These are phyloP conservation scores for Phanerotoma sp. DNA, from an alignment of 2,888 invertebrate species.

Conservation along the genomic window DNA sequence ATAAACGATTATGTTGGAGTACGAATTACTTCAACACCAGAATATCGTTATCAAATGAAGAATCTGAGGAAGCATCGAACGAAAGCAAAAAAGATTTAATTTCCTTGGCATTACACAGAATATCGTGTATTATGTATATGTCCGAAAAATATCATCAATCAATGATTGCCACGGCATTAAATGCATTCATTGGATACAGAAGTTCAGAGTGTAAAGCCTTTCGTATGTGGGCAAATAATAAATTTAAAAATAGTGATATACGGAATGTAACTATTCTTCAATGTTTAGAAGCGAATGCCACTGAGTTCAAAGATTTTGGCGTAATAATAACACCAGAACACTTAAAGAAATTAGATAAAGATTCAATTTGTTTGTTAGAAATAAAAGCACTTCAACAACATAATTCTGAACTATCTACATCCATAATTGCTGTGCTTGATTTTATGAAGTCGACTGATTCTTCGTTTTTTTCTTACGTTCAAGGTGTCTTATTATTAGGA, in stretches of 20 bases:
- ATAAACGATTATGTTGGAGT: too few species aligned
- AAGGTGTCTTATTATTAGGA: conserved; percentile 42
- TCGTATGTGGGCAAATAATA: conserved; percentile 46
- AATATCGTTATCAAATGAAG: conserved; percentile 28
- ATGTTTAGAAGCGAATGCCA: conserved; percentile 39
- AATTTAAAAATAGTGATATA: conserved; percentile 31
- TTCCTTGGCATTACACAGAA: conserved; percentile 33
- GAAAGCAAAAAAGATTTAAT: conserved; percentile 33
- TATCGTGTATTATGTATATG: conserved; percentile 37
- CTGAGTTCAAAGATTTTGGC: conserved; percentile 37
- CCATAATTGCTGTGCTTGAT: conserved; percentile 39
- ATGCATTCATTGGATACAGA: conserved; percentile 41
- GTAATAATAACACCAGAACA: conserved; percentile 32
- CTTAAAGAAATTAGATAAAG: conserved; percentile 36
- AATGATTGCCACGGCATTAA: conserved; percentile 41
- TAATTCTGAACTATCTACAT: conserved; percentile 35
- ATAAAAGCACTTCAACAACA: conserved; percentile 37
- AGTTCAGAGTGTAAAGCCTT: conserved; percentile 42
- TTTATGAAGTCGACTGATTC: conserved; percentile 38
- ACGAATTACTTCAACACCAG: too few species aligned
- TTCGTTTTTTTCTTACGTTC: conserved; percentile 34
- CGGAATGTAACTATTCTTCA: conserved; percentile 33
- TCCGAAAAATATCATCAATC: conserved; percentile 42
- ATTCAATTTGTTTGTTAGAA: conserved; percentile 43
- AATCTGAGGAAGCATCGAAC: conserved; percentile 28